Base-by-base conservation (phyloP, 2,113 vertebrate genomes). In the Indri indri region DNA sequence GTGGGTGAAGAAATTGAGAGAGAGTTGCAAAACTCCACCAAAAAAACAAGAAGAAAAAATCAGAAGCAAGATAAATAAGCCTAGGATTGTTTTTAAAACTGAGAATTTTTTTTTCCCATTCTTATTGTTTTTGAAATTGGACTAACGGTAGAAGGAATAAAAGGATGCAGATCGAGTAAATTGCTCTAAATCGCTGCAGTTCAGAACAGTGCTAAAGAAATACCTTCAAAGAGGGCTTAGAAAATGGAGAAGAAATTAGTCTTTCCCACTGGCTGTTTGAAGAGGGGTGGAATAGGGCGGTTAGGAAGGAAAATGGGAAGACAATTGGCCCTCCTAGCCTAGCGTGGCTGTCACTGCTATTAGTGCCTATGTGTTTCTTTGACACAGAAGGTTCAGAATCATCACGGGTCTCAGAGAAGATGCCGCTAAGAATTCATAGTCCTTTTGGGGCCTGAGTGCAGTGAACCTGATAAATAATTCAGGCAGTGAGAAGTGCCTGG, bases 381-480 rank as follows among this genome's bases (percentile, higher is more conserved):
- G 95, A 61, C 25, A 81, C 1, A 8, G n/a, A 57, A 88, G 80
- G 13, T 52, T 86, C 42, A 81, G 93, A 96, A 91, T 42, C 92
- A 91, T 95, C 96, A 34, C 84, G 87, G 76, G 65, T 97, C 34
- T 0, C 52, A 70, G 61, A 74, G 77, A 95, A 98, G 96, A 95
- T 23, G 42, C 66, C 82, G 71, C n/a, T 89, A 86, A 95, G 61
- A 37, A 84, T 95, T 97, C 79, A 95, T 61, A 95, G 94, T 22
- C 50, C 68, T 83, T 47, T 37, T 73, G 94, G 96, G 96, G 70
- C 32, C 86, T 81, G 83, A 80, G 91, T 97, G 34, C 52, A 93
- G 54, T 88, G 50, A 57, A 93, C 70, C 5, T 96, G 85, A 86
- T 98, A 97, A 98, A 98, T 98, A 98, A 97, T 96, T 97, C 95